A percentile compares a stretch with the other conserved stretches of the same genome.
These are phyloP conservation scores for Gymnoscopelus braueri DNA, from an alignment of 2,797 vertebrate species.

Conservation along the genomic window DNA sequence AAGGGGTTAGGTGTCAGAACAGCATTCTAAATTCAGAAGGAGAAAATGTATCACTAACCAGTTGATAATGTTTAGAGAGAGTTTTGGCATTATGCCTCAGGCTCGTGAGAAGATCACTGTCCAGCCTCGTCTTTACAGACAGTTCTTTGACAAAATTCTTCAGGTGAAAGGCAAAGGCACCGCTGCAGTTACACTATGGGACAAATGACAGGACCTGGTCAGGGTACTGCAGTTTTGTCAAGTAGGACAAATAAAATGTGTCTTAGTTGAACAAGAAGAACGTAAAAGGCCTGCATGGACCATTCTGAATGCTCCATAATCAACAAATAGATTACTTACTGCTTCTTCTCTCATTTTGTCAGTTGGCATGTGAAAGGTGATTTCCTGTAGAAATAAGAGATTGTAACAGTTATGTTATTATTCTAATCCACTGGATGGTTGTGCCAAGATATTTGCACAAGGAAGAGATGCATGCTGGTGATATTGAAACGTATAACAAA, in stretches of 20 bases:
- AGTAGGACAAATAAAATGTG: neutral
- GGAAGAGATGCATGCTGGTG: too few species aligned
- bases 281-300: neutral
- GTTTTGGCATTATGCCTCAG: accelerated
- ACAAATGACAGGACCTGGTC: neutral
- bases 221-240: neutral
- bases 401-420: neutral
- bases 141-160: accelerated
- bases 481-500: too few species aligned
- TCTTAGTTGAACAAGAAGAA: neutral
- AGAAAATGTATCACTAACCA: neutral
- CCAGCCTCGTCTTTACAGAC: accelerated
- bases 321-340: constrained; percentile 14
- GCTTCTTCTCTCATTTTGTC: neutral
- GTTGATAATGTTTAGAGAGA: neutral
- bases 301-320: neutral
- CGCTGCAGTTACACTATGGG: constrained; percentile 22
- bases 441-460: neutral
- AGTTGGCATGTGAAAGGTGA: neutral
- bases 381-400: neutral
- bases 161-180: neutral
- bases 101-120: accelerated
- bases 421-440: neutral
- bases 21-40: too few species aligned
- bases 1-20: too few species aligned